Evolutionary conservation across 2,797 vertebrate genomes (phyloP).

Genomic region (Brachyalestes nurse): DNA sequence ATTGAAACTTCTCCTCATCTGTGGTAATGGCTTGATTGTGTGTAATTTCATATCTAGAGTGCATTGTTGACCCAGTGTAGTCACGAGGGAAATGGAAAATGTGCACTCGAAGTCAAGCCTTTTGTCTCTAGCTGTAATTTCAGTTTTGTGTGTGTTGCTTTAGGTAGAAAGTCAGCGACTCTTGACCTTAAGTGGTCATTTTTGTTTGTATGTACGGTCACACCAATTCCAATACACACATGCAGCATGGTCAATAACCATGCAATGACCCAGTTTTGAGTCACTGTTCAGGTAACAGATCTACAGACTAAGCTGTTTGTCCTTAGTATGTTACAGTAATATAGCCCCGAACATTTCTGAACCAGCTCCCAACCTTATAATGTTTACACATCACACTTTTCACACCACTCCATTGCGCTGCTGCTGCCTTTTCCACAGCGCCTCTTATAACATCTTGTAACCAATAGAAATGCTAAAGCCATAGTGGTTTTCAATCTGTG

Average conservation of each 20-base stretch:
- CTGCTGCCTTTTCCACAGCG: no score
- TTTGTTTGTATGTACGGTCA: neutral
- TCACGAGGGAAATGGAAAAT: neutral
- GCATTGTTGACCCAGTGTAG: neutral
- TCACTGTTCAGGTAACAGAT: neutral
- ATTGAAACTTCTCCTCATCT: neutral
- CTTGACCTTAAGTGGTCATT: neutral
- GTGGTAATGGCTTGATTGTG: neutral
- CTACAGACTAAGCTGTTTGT: no score
- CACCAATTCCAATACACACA: neutral
- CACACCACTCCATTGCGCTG: no score
- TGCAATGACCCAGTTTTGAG: neutral
- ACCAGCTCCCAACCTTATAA: no score
- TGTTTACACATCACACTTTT: no score
- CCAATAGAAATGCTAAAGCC: no score
- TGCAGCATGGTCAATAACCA: neutral
- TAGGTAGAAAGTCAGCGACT: no score
- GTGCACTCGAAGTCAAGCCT: neutral
- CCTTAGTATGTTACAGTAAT: no score
- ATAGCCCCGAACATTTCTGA: no score
- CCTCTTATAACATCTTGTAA: no score
- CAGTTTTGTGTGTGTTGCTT: neutral
- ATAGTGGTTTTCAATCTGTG: no score
- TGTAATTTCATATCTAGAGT: neutral
- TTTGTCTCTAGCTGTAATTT: neutral